These are phyloP conservation scores for Clusia tigrina DNA, from an alignment of 2,888 invertebrate species.

Conservation along the genomic window DNA sequence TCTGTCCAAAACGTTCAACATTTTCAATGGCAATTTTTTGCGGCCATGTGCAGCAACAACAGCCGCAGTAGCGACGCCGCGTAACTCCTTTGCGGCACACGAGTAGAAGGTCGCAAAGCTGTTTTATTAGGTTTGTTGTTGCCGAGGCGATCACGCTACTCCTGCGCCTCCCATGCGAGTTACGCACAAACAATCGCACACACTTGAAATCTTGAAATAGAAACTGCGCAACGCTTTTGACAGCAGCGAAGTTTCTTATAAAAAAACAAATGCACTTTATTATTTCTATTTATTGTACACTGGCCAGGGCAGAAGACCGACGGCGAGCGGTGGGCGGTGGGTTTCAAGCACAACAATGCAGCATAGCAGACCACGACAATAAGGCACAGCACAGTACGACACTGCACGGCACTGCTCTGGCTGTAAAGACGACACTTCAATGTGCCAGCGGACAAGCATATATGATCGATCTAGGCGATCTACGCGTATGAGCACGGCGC, in stretches of 20 bases:
- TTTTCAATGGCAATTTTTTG: conserved; percentile 52
- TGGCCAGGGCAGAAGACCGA: conserved; percentile 38
- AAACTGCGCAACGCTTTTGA: background rate
- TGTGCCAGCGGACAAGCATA: conserved; percentile 57
- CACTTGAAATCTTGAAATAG: background rate
- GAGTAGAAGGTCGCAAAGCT: conserved; percentile 47
- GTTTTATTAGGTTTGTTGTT: background rate
- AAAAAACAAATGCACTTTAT: conserved; percentile 8
- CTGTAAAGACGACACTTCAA: conserved; percentile 50
- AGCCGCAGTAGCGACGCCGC: background rate
- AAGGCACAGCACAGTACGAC: background rate
- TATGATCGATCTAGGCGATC: conserved; percentile 52
- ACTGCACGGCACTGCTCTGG: background rate
- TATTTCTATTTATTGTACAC: background rate
- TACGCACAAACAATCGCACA: background rate
- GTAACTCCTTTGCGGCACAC: conserved; percentile 50
- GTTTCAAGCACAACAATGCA: background rate
- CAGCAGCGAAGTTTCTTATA: background rate
- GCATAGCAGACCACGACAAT: conserved; percentile 10
- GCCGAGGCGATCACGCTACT: conserved; percentile 6
- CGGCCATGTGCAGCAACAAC: conserved; percentile 24
- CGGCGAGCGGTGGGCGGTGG: conserved; percentile 17
- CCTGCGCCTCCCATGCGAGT: conserved; percentile 31
- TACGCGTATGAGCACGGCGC: background rate
- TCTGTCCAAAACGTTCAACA: conserved; percentile 57